Base-by-base conservation (phyloP, 1,140 invertebrate species). In the Drosophila murphyi region DNA sequence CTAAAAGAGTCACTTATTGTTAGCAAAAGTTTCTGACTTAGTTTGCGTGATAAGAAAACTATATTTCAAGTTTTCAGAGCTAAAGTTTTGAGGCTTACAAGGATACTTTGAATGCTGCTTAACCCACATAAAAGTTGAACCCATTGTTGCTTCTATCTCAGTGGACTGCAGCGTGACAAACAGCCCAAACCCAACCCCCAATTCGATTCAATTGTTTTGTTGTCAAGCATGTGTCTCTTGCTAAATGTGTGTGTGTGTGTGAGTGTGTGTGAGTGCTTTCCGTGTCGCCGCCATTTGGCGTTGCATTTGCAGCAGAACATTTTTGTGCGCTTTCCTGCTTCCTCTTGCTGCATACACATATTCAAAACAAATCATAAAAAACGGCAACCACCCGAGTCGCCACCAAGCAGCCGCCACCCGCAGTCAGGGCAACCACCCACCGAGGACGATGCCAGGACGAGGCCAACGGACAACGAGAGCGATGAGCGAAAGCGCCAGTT, bases 301-400 rank as follows among this genome's bases (percentile, higher is more conserved):
- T 67, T 80, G 76, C 80, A 89, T 80, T 87, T 72, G 60, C 80
- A 63, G 67, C 56, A 73, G 56, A 34, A 64, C 48, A 59, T 72
- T 76, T 63, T 34, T 32, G 12, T 56, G 68, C 47, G 76, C 74
- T 85, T 88, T 82, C 80, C 83, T 83, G 77, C 89, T 88, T 89
- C 81, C 85, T 88, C 73, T 8, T 80, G 85, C 85, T 43, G 39
- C 39, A 43, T n/a, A 78, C 67, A 89, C 80, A 70, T 77, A 78
- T 87, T 88, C 83, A 88, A 80, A 88, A 88, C 83, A 88, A 88
- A 88, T 89, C 83, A 88, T 89, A 89, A 88, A 88, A 87, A 89
- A 73, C 45, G 54, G 50, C 70, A 76, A 48, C 62, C 68, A 80
- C 34, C 71, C 52, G 56, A 43, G 56, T 45, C 68, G 50, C 81